Base-by-base conservation (phyloP, 2,113 vertebrate genomes). In the Mobula birostris region DNA sequence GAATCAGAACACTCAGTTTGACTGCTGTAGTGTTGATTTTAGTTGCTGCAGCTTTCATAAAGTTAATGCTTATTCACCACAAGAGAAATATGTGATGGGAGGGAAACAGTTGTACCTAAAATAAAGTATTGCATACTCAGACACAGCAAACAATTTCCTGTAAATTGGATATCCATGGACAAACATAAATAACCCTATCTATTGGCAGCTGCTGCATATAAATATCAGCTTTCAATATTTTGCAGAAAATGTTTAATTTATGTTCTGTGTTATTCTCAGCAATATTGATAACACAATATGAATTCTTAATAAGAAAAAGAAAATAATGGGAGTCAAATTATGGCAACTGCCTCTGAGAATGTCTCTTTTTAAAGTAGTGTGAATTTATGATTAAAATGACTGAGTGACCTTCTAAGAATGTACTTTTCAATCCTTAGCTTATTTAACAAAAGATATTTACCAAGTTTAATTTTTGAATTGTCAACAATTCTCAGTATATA, bases 131-230 rank as follows among this genome's bases (percentile, higher is more conserved):
- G 83, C 24, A 58, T 48, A 27, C 19, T 17, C 78, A 79, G 77
- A 11, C 24, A 85, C 48, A 85, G 40, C 36, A 87, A 85, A 85
- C 82, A 85, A 85, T 85, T 85, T 85, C 58, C 82, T 58, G 24
- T 61, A 85, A 85, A 87, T 87, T 87, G 56, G 83, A 87, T 87
- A 61, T 58, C 83, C 56, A 61, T 56, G 61, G 58, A 87, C 83
- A 56, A 87, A 58, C 83, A 61, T 87, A 24, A 87, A 87, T 87
- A 87, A 87, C 24, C 58, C 61, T 14, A 56, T 87, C 83, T 87
- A 87, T 87, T 61, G 56, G 48, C 83, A 87, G 48, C 27, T 61
- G 83, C 61, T 87, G 83, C 21, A 61, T 61, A 58, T 87, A 58
- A 61, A 87, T 19, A 56, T 87, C 83, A 61, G 83, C 48, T 19